These are phyloP conservation scores for Pammene aurita DNA, from an alignment of 2,888 invertebrate genomes.

Conservation along the genomic window DNA sequence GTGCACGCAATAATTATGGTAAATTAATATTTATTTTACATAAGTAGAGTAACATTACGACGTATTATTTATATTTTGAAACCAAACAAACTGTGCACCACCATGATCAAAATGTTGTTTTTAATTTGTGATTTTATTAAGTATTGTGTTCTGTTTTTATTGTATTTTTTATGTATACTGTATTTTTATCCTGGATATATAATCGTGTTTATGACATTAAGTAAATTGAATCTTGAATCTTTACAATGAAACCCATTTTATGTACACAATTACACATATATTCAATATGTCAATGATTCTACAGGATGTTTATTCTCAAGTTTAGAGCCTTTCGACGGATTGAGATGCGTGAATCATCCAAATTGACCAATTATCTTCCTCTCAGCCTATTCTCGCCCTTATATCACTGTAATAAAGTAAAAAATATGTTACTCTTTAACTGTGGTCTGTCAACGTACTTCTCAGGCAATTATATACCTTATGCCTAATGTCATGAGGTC, in stretches of 20 bases:
- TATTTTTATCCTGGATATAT: no score
- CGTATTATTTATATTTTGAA: no score
- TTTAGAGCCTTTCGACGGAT: slow-evolving; percentile 23
- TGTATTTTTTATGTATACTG: no score
- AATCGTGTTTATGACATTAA: no score
- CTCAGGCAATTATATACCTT: background rate
- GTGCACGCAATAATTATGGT: no score
- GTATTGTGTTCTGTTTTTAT: no score
- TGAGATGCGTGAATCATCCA: slow-evolving; percentile 28
- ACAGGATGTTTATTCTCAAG: slow-evolving; percentile 38
- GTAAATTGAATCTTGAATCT: no score
- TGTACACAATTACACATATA: background rate
- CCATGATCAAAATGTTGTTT: no score
- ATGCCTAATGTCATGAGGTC: background rate
- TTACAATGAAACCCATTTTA: background rate
- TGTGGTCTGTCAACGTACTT: background rate
- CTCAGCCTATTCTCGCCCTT: background rate
- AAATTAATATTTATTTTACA: no score
- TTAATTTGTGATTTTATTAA: no score
- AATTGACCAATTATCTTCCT: slow-evolving; percentile 30
- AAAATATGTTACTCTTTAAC: background rate
- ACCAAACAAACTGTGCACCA: no score
- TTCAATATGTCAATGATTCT: slow-evolving; percentile 25
- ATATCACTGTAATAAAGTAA: background rate
- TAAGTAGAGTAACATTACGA: no score